phyloP scores from a whole-genome alignment of 2,888 invertebrate species.

The Agrotis ipsilon region DNA sequence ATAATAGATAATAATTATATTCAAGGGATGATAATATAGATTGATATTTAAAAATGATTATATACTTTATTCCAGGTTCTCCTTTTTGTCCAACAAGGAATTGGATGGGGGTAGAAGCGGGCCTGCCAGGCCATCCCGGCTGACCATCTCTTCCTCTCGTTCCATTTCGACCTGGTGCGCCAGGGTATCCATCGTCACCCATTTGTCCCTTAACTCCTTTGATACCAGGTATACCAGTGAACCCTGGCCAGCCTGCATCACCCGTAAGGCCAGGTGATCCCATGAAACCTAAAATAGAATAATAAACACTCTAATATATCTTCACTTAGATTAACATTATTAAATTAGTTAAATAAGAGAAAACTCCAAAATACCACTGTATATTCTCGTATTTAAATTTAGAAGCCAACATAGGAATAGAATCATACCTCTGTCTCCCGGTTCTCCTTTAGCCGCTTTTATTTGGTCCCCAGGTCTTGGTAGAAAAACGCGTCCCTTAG shows the following conservation, averaged over 20 bases:
- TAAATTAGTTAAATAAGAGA: slow-evolving; percentile 1
- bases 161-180: slow-evolving; percentile 87
- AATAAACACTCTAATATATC: not conserved
- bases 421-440: slow-evolving; percentile 90
- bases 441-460: slow-evolving; percentile 87
- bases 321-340: not conserved
- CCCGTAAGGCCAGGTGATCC: slow-evolving; percentile 86
- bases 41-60: slow-evolving; percentile 1
- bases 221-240: slow-evolving; percentile 75
- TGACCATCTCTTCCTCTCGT: slow-evolving; percentile 88
- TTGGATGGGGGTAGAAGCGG: slow-evolving; percentile 79
- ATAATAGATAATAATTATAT: too few species aligned
- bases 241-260: slow-evolving; percentile 81
- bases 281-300: slow-evolving; percentile 78
- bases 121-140: slow-evolving; percentile 89
- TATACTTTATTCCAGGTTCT: slow-evolving; percentile 83
- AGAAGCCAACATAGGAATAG: not conserved
- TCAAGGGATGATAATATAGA: too few species aligned
- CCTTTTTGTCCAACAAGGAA: slow-evolving; percentile 88
- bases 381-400: not conserved
- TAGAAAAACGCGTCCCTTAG: slow-evolving; percentile 80
- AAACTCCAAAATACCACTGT: too few species aligned
- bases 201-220: slow-evolving; percentile 78
- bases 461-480: slow-evolving; percentile 76
- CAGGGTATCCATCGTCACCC: slow-evolving; percentile 87